Evolutionary conservation across 2,113 vertebrate genomes (phyloP).

Genomic region (Rhodinocichla rosea): DNA sequence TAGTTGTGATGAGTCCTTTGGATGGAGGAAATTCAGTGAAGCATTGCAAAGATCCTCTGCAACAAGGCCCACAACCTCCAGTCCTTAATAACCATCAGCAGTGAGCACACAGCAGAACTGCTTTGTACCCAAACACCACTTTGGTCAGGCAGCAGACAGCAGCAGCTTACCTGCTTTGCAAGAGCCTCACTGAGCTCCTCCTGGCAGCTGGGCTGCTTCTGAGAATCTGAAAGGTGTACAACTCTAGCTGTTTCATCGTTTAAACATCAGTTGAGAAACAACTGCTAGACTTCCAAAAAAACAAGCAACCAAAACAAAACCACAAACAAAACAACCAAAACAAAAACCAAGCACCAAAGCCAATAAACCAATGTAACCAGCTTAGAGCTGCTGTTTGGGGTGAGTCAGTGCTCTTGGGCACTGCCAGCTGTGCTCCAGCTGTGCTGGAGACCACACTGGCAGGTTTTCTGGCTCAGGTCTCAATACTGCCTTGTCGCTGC

Average conservation of each 20-base stretch:
- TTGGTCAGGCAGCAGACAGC: not conserved
- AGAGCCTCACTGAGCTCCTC: not conserved
- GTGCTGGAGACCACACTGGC: not conserved
- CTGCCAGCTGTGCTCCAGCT: not conserved
- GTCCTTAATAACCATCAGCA: not conserved
- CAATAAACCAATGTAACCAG: not conserved
- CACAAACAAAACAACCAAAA: not conserved
- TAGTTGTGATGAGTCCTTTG: not conserved
- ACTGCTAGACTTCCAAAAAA: not conserved
- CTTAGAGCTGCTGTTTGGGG: not conserved
- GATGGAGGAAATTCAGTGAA: not conserved
- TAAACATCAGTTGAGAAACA: not conserved
- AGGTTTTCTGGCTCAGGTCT: not conserved
- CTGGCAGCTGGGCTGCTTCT: not conserved
- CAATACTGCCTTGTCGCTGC: fast-evolving
- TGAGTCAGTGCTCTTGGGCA: not conserved
- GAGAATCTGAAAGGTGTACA: not conserved
- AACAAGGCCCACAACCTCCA: not conserved
- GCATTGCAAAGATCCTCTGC: not conserved
- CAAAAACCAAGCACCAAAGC: not conserved
- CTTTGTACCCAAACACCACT: not conserved
- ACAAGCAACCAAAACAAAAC: not conserved
- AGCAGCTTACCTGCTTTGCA: not conserved
- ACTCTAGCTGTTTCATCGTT: not conserved
- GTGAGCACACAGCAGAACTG: not conserved